Evolutionary conservation across 2,113 vertebrate species (phyloP).

Genomic region (Corythaeola cristata): DNA sequence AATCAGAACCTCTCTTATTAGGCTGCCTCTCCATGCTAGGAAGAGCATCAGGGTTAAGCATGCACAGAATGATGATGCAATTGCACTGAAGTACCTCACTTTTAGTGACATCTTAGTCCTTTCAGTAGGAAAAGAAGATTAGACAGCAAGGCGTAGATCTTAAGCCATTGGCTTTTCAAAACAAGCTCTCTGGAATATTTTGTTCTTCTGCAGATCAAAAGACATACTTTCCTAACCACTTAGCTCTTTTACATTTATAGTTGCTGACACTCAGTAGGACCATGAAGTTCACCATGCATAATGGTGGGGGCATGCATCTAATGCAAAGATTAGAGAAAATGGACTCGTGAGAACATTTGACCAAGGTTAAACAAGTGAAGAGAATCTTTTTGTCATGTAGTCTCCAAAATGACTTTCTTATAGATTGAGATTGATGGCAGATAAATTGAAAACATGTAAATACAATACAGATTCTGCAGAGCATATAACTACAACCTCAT

Average conservation of each 20-base stretch:
- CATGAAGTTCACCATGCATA: not conserved
- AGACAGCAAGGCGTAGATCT: not conserved
- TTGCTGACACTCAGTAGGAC: not conserved
- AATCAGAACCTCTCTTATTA: conserved; percentile 25
- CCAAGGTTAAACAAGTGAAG: not conserved
- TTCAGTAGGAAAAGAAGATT: not conserved
- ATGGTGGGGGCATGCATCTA: not conserved
- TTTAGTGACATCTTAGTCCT: not conserved
- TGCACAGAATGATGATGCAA: not conserved
- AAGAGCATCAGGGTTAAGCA: not conserved
- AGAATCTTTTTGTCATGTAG: not conserved
- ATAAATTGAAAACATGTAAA: not conserved
- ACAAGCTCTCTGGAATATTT: not conserved
- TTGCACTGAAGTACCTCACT: not conserved
- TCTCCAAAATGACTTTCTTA: not conserved
- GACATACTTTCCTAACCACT: not conserved
- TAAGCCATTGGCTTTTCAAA: not conserved
- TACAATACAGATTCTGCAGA: not conserved
- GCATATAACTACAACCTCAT: not conserved
- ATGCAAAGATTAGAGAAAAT: not conserved
- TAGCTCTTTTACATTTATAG: not conserved
- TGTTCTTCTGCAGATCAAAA: conserved; percentile 5
- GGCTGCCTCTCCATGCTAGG: not conserved
- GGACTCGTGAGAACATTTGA: not conserved
- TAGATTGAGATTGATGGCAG: not conserved